Evolutionary conservation across 2,797 vertebrate genomes (phyloP), one percentile per base, ranked within the genome.

Genomic region (Sebastes goodei): DNA sequence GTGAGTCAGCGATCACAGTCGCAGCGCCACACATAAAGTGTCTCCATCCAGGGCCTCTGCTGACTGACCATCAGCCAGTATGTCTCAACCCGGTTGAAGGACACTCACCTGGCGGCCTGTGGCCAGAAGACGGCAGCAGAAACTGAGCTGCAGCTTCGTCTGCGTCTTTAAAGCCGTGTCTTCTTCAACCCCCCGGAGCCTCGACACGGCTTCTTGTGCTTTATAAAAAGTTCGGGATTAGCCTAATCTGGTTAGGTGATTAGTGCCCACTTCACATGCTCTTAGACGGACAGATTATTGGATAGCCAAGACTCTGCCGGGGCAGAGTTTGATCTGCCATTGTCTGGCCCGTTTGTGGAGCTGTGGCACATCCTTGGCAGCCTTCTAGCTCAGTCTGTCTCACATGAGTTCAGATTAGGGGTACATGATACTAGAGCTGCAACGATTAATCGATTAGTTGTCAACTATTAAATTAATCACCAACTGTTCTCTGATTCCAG

Each of bases 191-290:
- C 33, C 42, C 27, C 25, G 29, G 59, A 76, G 60, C 71, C 76
- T 79, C 14, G 12, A 27, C 32, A n/a, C 82, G 81, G 66, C 81
- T 55, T 70, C 64, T 74, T 74, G 81, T 72, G 91, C 81, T 95
- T 93, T 95, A 95, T 94, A 93, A 95, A 96, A 95, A 92, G 94
- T 89, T 87, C 84, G 80, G 93, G 95, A 95, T 96, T 94, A 94
- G 86, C 81, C 83, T 95, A 95, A 96, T 96, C 94, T 94, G 82
- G 88, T 96, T 95, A 96, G 94, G 94, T 89, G 93, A 95, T 96
- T 96, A 95, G 89, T 78, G 57, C 46, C 77, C 71, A 82, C 87
- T 92, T 95, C 81, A 83, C 92, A 88, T 93, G 92, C 85, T 93
- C 83, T 92, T 87, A 86, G 89, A 89, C 77, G 64, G 69, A 72